Conservation (phyloP, 2,888 invertebrate genomes). For the Machimus atricapillus region DNA sequence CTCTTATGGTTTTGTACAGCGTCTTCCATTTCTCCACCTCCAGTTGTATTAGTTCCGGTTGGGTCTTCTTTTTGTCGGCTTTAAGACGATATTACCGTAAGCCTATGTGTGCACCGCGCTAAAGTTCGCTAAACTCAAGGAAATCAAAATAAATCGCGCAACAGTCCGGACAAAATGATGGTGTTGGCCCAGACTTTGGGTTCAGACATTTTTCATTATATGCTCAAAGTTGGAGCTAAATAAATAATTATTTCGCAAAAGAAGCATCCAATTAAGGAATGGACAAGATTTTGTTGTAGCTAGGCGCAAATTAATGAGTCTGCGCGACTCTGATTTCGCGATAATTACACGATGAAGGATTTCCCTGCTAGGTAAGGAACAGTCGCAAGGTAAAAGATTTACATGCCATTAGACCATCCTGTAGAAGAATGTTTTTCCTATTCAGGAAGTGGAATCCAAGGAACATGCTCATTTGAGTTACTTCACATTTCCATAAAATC, state of each 20-base stretch:
- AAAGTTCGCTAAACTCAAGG: not conserved
- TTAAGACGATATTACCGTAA: not conserved
- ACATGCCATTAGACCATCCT: not conserved
- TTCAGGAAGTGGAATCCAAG: not conserved
- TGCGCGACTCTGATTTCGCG: not conserved
- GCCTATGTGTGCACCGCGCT: not conserved
- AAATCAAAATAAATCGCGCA: not conserved
- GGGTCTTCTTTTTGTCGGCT: not conserved
- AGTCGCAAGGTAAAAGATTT: not conserved
- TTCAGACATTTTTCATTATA: not conserved
- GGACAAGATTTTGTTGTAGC: not conserved
- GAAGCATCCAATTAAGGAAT: not conserved
- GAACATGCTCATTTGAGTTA: not conserved
- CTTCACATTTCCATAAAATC: not conserved
- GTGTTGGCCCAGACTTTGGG: not conserved
- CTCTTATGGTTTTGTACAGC: not conserved
- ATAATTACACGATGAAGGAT: not conserved
- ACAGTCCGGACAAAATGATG: not conserved
- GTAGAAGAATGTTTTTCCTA: not conserved
- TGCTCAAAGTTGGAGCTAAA: not conserved
- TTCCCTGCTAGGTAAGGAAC: not conserved
- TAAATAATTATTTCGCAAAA: not conserved
- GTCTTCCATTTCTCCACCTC: not conserved
- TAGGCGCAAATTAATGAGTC: not conserved
- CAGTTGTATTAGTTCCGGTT: slow-evolving; percentile 15